Evolutionary conservation across 2,113 vertebrate species (phyloP).

Genomic region (Chaenocephalus aceratus): DNA sequence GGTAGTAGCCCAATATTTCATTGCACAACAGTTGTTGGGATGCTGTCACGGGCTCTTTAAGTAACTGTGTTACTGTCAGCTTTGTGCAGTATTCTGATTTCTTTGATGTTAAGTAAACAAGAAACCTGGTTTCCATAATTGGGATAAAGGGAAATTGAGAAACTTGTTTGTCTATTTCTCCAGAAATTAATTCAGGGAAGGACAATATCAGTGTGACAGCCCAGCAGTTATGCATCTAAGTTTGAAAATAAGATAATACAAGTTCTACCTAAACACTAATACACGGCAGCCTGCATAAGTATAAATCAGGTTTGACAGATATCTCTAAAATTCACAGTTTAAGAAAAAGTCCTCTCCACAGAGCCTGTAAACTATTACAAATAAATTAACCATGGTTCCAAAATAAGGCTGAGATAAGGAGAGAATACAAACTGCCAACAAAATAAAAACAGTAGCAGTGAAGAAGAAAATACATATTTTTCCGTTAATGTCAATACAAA

Average conservation of each 20-base stretch:
- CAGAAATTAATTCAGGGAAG: neutral
- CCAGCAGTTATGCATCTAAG: neutral
- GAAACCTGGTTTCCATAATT: conserved; percentile 36
- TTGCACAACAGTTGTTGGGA: no score
- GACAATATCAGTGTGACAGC: conserved; percentile 16
- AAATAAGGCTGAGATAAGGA: neutral
- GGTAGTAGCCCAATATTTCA: no score
- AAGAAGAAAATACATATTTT: neutral
- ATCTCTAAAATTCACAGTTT: neutral
- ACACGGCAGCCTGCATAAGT: neutral
- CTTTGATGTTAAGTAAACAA: conserved; percentile 11
- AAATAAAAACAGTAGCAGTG: neutral
- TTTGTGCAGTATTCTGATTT: conserved; percentile 55
- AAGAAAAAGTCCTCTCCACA: neutral
- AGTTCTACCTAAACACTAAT: neutral
- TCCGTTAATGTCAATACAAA: neutral
- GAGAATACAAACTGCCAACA: neutral
- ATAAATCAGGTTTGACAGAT: neutral
- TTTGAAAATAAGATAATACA: neutral
- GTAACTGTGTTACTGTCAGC: conserved; percentile 46
- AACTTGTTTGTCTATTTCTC: conserved; percentile 2
- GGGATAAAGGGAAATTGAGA: conserved; percentile 1
- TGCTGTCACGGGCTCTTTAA: neutral
- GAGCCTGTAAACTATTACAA: neutral
- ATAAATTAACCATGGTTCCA: neutral